phyloP scores from a whole-genome alignment of 2,113 vertebrate genomes.

The Rhynchopsitta pachyrhyncha region DNA sequence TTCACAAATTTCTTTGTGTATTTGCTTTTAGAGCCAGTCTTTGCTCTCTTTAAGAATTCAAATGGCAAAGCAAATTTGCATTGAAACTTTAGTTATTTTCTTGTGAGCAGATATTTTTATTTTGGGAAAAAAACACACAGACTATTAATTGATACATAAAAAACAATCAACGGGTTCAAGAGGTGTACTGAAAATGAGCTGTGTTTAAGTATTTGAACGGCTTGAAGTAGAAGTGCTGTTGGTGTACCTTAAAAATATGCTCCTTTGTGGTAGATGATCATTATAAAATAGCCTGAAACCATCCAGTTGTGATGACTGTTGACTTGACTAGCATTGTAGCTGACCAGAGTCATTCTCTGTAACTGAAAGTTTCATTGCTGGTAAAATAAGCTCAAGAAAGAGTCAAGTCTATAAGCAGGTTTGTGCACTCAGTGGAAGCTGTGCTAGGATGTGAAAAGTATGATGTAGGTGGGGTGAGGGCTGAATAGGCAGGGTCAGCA shows the following conservation, averaged over 20 bases:
- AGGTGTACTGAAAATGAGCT: background rate
- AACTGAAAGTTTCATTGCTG: background rate
- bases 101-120: background rate
- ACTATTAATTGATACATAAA: background rate
- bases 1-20: background rate
- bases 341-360: background rate
- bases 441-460: background rate
- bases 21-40: background rate
- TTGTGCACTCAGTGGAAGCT: background rate
- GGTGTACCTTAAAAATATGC: background rate
- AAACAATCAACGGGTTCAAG: background rate
- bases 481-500: background rate
- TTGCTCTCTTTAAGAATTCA: background rate
- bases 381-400: background rate
- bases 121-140: background rate
- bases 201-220: background rate
- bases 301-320: background rate
- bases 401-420: background rate
- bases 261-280: background rate
- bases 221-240: background rate
- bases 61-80: background rate
- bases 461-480: background rate
- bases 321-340: background rate
- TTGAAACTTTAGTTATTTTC: background rate
- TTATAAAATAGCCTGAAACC: background rate